phyloP scores from a whole-genome alignment of 2,797 vertebrate genomes.

The Phataginus tetradactyla region DNA sequence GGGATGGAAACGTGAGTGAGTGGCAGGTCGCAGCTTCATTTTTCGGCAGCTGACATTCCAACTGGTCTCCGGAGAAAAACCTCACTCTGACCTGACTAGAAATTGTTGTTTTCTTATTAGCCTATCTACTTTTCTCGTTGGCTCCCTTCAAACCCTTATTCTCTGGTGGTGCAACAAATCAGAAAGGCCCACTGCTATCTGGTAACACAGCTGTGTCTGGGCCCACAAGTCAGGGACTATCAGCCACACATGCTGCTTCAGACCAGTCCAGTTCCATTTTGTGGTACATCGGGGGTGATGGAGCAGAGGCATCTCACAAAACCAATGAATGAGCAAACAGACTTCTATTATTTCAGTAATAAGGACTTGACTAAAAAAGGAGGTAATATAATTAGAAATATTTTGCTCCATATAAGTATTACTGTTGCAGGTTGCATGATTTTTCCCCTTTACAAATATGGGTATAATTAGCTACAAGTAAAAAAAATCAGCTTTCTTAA shows the following conservation, averaged over 20 bases:
- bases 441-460: not conserved
- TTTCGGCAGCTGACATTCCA: not conserved
- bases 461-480: not conserved
- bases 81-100: not conserved
- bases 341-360: not conserved
- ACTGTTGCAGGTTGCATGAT: not conserved
- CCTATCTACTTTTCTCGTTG: not conserved
- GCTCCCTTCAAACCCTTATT: not conserved
- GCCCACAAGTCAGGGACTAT: not conserved
- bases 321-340: not conserved
- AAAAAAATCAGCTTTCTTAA: not conserved
- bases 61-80: not conserved
- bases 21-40: not conserved
- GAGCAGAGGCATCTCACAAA: not conserved
- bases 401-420: not conserved
- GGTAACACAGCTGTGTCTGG: not conserved
- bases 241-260: not conserved
- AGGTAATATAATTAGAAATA: not conserved
- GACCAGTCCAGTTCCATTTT: not conserved
- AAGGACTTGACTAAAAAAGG: conserved; percentile 4
- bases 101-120: not conserved
- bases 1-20: not conserved
- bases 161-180: not conserved
- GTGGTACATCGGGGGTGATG: not conserved
- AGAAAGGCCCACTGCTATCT: not conserved